Base-by-base conservation (phyloP, 2,888 invertebrate species). In the Ypsolopha sequella region DNA sequence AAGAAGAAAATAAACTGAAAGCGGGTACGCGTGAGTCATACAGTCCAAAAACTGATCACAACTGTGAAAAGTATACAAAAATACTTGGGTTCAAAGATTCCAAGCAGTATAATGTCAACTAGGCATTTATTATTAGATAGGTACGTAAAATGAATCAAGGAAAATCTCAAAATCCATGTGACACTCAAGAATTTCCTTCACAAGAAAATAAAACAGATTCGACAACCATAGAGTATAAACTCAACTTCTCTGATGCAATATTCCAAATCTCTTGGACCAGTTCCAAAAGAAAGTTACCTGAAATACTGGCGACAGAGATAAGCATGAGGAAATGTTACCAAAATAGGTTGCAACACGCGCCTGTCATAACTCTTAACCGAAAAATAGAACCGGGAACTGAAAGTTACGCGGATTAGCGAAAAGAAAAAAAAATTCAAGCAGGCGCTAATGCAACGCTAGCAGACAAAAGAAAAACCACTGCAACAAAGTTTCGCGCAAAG, bases 311-410 rank as follows among this genome's bases (percentile, higher is more conserved):
- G 54, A 51, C 59, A 39, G 38, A 49, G 24, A 9, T 60, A 65
- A 65, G 68, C 66, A 74, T 68, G 72, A 72, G 76, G 75, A 75
- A 73, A 66, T 52, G 60, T 56, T 55, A 60, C 63, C 52, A 60
- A 64, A 69, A 66, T 68, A 68, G 60, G 53, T 52, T 55, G 57
- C 55, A 44, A 52, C 43, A 54, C 36, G 7, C 36, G 11, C 11
- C 11, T 41, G 41, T 49, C 49, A 49, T 41, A 49, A 24, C 36
- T 43, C 14, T 6, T 24, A 14, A 46, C 33, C n/a, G 35, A 46
- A 33, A 35, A 33, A 8, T 35, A 10, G 39, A 39, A n/a, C 10
- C 11, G 39, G 9, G 11, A 39, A 11, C 11, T n/a, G 11, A 39
- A n/a, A 39, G 10, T 6, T n/a, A n/a, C n/a, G n/a, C n/a, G n/a